Base-by-base conservation (phyloP, 2,888 invertebrate species). In the Geotrupes spiniger region DNA sequence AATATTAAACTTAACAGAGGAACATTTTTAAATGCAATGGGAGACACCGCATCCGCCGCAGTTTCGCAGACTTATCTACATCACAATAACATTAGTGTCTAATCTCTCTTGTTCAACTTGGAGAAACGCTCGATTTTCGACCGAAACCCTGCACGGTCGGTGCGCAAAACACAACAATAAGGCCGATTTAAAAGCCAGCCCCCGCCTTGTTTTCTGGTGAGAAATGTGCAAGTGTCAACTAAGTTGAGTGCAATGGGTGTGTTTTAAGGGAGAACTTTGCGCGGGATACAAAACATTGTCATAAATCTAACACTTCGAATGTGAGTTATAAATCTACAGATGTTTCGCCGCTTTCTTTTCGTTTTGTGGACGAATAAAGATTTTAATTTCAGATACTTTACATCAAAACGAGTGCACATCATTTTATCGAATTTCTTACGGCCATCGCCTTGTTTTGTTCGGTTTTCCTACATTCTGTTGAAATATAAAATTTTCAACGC, bases 221-320 rank as follows among this genome's bases (percentile, higher is more conserved):
- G 51, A 43, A 51, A 51, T 51, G 46, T 47, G 43, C 42, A 42
- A 43, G 28, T 44, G 51, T 51, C 51, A 51, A 38, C 43, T 29
- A 25, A 47, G 42, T 39, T 47, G 51, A 46, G 46, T 46, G 46
- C 51, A 46, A 51, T 48, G 48, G 42, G 43, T 48, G 48, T 38
- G 42, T 48, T 48, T 43, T 43, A 42, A 42, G 38, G n/a, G 16
- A 33, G 31, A 48, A 48, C 42, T 48, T 48, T 48, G 25, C 42
- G 21, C 8, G 37, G 36, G 43, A 31, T 43, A 43, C 48, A 48
- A 48, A 48, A 48, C 48, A 48, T 42, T 48, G 48, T 48, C 48
- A 48, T 48, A 48, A 48, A 48, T 48, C 48, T 38, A 48, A 42
- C 48, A 38, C 42, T 47, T 48, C 48, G 48, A 47, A 48, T 48